These are phyloP conservation scores for Brachionus calyciflorus DNA, from an alignment of 1,140 invertebrate species.

Conservation along the genomic window DNA sequence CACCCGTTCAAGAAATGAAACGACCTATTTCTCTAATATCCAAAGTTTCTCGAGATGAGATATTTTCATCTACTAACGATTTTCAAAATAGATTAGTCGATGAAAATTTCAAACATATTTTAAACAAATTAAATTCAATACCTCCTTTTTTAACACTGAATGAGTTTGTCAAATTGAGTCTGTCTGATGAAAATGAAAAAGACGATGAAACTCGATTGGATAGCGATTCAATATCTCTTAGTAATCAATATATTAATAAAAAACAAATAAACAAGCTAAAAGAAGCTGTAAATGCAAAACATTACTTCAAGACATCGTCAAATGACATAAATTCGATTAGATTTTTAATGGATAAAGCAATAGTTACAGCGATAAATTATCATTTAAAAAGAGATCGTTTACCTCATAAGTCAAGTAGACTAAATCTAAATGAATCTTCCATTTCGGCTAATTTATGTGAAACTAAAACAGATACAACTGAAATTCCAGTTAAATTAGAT, in stretches of 20 bases:
- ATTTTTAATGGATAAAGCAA: conserved; percentile 42
- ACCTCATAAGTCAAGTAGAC: background rate
- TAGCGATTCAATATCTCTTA: background rate
- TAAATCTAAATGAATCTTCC: background rate
- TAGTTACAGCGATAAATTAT: conserved; percentile 33
- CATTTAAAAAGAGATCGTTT: conserved; percentile 39
- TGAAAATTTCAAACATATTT: conserved; percentile 20
- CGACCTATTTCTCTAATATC: background rate
- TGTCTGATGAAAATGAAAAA: conserved; percentile 1
- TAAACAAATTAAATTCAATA: conserved; percentile 1
- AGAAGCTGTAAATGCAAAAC: conserved; percentile 9
- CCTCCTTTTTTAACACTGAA: conserved; percentile 10
- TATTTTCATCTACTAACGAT: background rate
- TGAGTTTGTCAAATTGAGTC: conserved; percentile 31
- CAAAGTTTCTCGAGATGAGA: conserved; percentile 15
- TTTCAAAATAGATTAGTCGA: background rate
- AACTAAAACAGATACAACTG: too few species aligned
- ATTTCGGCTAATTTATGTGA: too few species aligned
- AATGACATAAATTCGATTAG: conserved; percentile 39
- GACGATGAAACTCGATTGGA: background rate
- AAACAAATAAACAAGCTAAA: conserved; percentile 36
- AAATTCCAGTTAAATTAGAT: too few species aligned
- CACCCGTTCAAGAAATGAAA: conserved; percentile 7
- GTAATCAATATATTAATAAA: conserved; percentile 28
- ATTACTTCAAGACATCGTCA: conserved; percentile 12